phyloP scores from a whole-genome alignment of 2,888 invertebrate genomes.

The Anoplius nigerrimus region DNA sequence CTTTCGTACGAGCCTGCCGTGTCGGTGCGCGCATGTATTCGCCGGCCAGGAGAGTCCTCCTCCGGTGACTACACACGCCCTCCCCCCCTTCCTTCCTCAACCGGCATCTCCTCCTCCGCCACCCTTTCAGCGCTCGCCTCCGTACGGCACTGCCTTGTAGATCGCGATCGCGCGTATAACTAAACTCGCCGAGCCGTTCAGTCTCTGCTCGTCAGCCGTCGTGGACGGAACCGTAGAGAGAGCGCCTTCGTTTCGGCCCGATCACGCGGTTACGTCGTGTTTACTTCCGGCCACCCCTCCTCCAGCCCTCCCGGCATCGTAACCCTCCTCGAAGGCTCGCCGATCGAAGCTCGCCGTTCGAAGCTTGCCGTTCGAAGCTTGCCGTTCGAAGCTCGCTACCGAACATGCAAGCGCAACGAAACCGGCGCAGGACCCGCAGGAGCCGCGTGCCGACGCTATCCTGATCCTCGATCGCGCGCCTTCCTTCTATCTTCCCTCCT shows the following conservation, averaged over 20 bases:
- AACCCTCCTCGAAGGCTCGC: too few relatives aligned
- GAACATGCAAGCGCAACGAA: conserved; percentile 44
- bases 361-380: too few relatives aligned
- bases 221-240: conserved; percentile 48
- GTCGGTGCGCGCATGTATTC: too few relatives aligned
- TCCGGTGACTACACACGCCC: background rate
- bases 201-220: conserved; percentile 58
- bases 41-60: background rate
- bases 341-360: conserved; percentile 2
- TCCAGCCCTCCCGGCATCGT: background rate
- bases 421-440: conserved; percentile 47
- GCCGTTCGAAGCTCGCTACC: conserved; percentile 7
- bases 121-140: conserved; percentile 3
- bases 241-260: conserved; percentile 26
- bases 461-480: conserved; percentile 31
- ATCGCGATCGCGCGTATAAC: conserved; percentile 39
- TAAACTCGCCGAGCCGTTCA: conserved; percentile 38
- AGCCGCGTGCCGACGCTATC: conserved; percentile 54
- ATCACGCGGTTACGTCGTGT: conserved; percentile 36
- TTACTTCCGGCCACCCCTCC: conserved; percentile 37
- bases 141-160: conserved; percentile 29
- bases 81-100: conserved; percentile 5
- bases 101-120: conserved; percentile 20
- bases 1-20: too few relatives aligned
- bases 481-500: conserved; percentile 25